Conservation (phyloP, 2,888 invertebrate species). For the Microplitis manilae region DNA sequence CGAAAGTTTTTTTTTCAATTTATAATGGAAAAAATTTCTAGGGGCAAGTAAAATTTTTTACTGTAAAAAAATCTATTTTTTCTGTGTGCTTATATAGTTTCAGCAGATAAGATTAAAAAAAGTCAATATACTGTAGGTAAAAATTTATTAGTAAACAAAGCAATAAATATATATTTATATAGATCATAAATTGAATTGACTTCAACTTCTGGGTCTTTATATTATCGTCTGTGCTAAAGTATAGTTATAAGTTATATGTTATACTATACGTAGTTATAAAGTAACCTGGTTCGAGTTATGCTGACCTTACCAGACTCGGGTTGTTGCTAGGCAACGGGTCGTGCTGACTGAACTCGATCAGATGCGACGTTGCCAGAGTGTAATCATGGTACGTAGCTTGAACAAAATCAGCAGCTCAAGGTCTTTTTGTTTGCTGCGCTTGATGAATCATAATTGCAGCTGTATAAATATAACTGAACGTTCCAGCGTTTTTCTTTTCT, state of each 20-base stretch:
- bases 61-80: neutral
- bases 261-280: neutral
- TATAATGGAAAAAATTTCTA: no score
- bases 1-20: no score
- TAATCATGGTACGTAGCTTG: conserved; percentile 14
- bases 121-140: neutral
- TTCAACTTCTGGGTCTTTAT: neutral
- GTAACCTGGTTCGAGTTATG: conserved; percentile 16
- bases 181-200: conserved; percentile 9
- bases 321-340: conserved; percentile 48
- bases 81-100: neutral
- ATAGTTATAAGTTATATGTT: neutral
- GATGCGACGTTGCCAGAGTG: conserved; percentile 52
- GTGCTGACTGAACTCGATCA: conserved; percentile 49
- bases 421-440: conserved; percentile 27
- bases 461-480: conserved; percentile 3
- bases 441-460: conserved; percentile 10
- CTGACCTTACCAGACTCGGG: conserved; percentile 53
- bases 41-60: no score
- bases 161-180: conserved; percentile 14
- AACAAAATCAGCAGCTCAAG: conserved; percentile 39
- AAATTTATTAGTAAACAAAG: neutral
- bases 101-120: neutral
- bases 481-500: neutral
- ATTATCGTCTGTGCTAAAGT: conserved; percentile 8